phyloP scores from a whole-genome alignment of 2,797 vertebrate species.

The Pygocentrus nattereri region DNA sequence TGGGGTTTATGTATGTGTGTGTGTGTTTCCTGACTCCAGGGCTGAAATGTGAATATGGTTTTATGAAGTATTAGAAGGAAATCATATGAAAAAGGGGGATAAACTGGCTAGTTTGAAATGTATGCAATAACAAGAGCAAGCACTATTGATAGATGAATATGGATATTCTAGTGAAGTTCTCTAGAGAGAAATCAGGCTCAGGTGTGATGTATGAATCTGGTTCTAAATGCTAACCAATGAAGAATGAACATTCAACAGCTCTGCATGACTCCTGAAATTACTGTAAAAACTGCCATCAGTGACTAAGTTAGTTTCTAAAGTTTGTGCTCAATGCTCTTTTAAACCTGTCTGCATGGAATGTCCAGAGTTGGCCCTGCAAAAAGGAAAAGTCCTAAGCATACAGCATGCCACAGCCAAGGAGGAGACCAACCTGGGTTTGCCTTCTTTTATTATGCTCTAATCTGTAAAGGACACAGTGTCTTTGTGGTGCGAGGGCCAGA shows the following conservation, averaged over 20 bases:
- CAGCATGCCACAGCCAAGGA: conserved; percentile 30
- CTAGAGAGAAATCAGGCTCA: too few species aligned
- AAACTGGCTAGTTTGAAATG: background rate
- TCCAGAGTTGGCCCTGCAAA: conserved; percentile 7
- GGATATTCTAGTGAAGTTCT: too few species aligned
- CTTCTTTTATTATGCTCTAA: conserved; percentile 49
- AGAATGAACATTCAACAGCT: background rate
- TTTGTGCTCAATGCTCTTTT: background rate
- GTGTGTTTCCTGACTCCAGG: conserved; percentile 59
- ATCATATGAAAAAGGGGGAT: background rate
- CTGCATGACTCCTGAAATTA: background rate
- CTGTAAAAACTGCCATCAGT: background rate
- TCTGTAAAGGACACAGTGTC: conserved; percentile 55
- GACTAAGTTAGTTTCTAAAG: background rate
- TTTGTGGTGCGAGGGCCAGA: conserved; percentile 57
- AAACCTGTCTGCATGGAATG: conserved; percentile 13
- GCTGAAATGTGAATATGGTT: conserved; percentile 69
- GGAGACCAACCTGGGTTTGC: conserved; percentile 22
- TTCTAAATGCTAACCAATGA: conserved; percentile 1
- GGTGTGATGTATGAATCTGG: background rate
- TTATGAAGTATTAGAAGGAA: conserved; percentile 9
- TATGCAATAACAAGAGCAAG: background rate
- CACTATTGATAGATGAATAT: background rate
- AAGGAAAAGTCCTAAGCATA: conserved; percentile 38
- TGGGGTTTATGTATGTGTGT: conserved; percentile 19